phyloP scores from a whole-genome alignment of 2,113 vertebrate genomes.

The Passer domesticus region DNA sequence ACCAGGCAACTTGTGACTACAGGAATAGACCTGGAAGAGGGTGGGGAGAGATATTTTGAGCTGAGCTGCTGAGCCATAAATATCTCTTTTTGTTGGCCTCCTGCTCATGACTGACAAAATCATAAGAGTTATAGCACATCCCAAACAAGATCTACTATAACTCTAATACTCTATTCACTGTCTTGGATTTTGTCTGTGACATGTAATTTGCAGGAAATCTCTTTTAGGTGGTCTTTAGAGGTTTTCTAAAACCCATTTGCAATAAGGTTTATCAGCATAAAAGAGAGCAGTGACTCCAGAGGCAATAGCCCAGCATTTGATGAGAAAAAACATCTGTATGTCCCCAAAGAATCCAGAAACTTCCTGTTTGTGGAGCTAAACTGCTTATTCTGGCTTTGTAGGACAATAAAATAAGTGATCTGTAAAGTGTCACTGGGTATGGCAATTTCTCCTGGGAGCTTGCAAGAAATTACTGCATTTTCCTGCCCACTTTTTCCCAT shows the following conservation, averaged over 20 bases:
- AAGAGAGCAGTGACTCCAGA: not conserved
- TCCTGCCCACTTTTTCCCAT: not conserved
- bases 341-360: constrained; percentile 6
- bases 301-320: constrained; percentile 11
- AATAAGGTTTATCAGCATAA: constrained; percentile 16
- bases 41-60: constrained; percentile 4
- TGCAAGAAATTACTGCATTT: not conserved
- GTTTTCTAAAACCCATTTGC: constrained; percentile 5
- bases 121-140: not conserved
- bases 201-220: not conserved
- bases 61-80: not conserved
- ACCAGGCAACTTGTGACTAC: not conserved
- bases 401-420: not conserved
- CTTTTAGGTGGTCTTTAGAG: constrained; percentile 15
- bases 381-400: not conserved
- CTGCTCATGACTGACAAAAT: not conserved
- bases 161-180: not conserved
- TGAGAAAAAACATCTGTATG: not conserved
- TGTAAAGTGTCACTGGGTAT: not conserved
- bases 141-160: not conserved
- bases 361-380: constrained; percentile 9
- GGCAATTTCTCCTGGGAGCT: not conserved
- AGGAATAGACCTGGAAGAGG: not conserved
- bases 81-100: not conserved
- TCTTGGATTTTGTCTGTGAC: not conserved